Conservation (phyloP, 2,797 vertebrate genomes). For the Microcaecilia unicolor region DNA sequence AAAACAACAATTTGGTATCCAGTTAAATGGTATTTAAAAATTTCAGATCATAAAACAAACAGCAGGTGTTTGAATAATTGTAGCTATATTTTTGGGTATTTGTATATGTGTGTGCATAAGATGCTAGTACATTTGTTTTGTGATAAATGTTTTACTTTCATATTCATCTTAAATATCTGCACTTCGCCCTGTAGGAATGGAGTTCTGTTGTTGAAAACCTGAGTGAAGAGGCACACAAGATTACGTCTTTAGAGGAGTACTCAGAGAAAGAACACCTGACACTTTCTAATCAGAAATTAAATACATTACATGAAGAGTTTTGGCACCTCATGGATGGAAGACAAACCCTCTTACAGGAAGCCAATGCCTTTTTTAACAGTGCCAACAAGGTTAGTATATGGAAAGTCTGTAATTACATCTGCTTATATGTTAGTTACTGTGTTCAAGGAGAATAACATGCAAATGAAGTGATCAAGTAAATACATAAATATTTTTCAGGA, state of each 20-base stretch:
- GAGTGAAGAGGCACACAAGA: constrained; percentile 45
- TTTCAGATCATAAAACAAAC: no score
- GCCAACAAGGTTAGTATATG: constrained; percentile 59
- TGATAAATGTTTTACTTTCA: no score
- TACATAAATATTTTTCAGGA: neutral
- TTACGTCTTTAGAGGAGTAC: constrained; percentile 37
- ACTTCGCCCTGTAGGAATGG: constrained; percentile 54
- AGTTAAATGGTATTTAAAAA: no score
- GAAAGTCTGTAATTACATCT: neutral
- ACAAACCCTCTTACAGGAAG: constrained; percentile 47
- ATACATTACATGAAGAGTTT: constrained; percentile 44
- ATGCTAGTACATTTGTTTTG: no score
- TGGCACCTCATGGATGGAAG: constrained; percentile 42
- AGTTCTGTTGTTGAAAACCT: constrained; percentile 37
- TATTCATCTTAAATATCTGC: no score
- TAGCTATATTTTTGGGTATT: no score
- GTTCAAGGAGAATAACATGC: no score
- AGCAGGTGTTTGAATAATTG: no score
- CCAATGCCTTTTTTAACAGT: constrained; percentile 62
- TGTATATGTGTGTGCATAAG: no score
- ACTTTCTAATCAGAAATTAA: constrained; percentile 52
- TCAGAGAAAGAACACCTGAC: constrained; percentile 48
- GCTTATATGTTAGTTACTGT: neutral
- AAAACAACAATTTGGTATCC: no score
- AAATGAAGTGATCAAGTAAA: neutral